Conservation (phyloP, 1,140 invertebrate species). For the Cydia strobilella region DNA sequence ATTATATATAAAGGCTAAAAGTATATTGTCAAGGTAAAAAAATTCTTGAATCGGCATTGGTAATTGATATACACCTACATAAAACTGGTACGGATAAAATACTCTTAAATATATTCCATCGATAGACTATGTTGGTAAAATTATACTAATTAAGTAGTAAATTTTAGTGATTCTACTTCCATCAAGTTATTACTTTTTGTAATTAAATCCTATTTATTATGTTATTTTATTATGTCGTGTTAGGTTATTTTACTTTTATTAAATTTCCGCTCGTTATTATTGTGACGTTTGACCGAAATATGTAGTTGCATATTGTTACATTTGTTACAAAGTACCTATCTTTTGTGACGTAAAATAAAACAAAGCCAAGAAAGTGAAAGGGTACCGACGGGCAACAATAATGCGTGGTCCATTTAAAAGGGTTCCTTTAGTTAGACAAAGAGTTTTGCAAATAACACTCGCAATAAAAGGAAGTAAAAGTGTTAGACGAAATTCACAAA, state of each 20-base stretch:
- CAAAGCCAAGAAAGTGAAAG: constrained; percentile 16
- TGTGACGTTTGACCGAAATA: constrained; percentile 1
- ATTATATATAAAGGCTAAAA: too few species aligned
- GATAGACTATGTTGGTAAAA: too few species aligned
- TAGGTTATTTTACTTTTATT: too few species aligned
- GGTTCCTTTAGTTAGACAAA: constrained; percentile 51
- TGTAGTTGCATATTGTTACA: background rate
- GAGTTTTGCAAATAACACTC: constrained; percentile 49
- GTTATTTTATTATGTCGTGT: background rate
- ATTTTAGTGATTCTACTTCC: too few species aligned
- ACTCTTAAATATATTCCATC: too few species aligned
- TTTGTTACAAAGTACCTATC: background rate
- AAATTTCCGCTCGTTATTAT: background rate
- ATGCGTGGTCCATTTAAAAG: constrained; percentile 41
- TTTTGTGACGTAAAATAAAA: constrained; percentile 18
- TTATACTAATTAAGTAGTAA: too few species aligned
- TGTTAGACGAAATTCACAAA: constrained; percentile 55
- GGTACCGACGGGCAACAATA: background rate
- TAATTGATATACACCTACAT: too few species aligned
- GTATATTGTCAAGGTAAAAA: too few species aligned
- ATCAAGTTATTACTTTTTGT: too few species aligned
- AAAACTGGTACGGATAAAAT: too few species aligned
- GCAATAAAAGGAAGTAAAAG: constrained; percentile 64
- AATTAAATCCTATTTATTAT: too few species aligned
- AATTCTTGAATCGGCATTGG: too few species aligned